Evolutionary conservation across 2,797 vertebrate genomes (phyloP).

Genomic region (Geotrypetes seraphini): DNA sequence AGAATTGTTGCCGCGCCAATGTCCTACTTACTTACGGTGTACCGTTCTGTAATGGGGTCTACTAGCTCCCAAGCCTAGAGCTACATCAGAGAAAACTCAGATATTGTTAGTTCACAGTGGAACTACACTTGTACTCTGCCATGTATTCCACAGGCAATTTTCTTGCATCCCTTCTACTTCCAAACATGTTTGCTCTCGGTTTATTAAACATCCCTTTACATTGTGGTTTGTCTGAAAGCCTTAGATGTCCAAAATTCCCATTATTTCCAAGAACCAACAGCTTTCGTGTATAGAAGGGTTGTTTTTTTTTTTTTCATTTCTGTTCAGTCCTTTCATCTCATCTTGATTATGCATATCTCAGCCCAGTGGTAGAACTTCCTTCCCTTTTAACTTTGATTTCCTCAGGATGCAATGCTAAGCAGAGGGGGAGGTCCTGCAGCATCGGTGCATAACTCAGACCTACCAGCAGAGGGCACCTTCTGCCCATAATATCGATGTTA

Average conservation of each 20-base stretch:
- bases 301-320: neutral
- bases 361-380: accelerated
- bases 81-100: too few relatives aligned
- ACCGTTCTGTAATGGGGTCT: too few relatives aligned
- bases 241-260: neutral
- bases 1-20: too few relatives aligned
- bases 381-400: neutral
- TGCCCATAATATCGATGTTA: too few relatives aligned
- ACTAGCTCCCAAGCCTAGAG: too few relatives aligned
- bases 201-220: neutral
- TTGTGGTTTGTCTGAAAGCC: neutral
- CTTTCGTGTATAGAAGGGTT: too few relatives aligned
- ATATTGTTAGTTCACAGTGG: too few relatives aligned
- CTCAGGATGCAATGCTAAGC: neutral
- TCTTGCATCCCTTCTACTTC: neutral
- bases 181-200: neutral
- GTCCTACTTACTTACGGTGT: too few relatives aligned
- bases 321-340: neutral
- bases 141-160: too few relatives aligned
- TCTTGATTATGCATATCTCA: neutral
- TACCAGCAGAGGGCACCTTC: slow-evolving; percentile 1
- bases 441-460: neutral
- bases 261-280: neutral
- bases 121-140: too few relatives aligned
- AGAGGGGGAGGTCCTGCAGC: neutral